Base-by-base conservation (phyloP, 2,888 invertebrate species). In the Ornithoptera priamus region DNA sequence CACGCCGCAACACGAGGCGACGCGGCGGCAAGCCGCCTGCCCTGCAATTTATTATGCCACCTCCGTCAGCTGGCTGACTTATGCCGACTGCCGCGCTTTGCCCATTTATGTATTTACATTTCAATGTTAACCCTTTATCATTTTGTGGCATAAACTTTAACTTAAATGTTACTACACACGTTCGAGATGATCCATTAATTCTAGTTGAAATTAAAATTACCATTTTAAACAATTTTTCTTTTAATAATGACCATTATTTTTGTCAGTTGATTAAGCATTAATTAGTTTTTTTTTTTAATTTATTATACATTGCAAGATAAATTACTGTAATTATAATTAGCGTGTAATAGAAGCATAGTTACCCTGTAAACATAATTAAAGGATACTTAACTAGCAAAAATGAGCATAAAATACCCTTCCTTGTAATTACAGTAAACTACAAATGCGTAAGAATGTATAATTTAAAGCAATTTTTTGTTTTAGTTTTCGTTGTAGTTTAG, bases 61-160 rank as follows among this genome's bases (percentile, higher is more conserved):
- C 81, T 78, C 81, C 78, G 77, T 80, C 82, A 80, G 77, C 81
- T 76, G 77, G 75, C 77, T 84, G 85, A 85, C 83, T 84, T 85
- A 85, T 80, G 81, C 81, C 80, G 78, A 81, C 79, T 75, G 74
- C 75, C 69, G 73, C 76, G 71, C 76, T 74, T 73, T 77, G 76
- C 77, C 81, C 80, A 80, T 81, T 78, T 80, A 78, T 75, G 76
- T 77, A 74, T 76, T 76, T 73, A 74, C 74, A 76, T 74, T 74
- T 75, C 77, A 75, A 75, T 76, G 75, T 73, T 73, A 74, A 58
- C 70, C 72, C 63, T 72, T 69, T 69, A 72, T 75, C 70, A 71
- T 70, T 74, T 72, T 39, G 18, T 42, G 57, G 39, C 71, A 71
- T 62, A 62, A 71, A 68, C 68, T 24, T 42, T 42, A 62, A 58